Conservation (phyloP, 2,888 invertebrate genomes). For the Siphonodentalium dalli region DNA sequence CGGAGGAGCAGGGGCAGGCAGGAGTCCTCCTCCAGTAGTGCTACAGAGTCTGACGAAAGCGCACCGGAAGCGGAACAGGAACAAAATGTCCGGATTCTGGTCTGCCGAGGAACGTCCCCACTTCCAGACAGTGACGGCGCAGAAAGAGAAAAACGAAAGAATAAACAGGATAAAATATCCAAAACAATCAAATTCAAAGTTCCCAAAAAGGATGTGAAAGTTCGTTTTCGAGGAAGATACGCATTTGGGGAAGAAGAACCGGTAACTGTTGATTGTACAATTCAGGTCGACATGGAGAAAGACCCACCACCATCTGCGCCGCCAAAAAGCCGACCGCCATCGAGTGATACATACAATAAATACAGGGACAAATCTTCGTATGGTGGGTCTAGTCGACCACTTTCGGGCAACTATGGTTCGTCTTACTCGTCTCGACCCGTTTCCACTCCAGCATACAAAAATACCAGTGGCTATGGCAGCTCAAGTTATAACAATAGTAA, state of each 20-base stretch:
- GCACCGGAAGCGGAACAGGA: conserved; percentile 54
- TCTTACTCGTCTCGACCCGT: conserved; percentile 10
- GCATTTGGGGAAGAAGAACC: conserved; percentile 27
- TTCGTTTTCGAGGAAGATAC: conserved; percentile 17
- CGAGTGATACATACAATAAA: conserved; percentile 43
- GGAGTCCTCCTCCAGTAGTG: background rate
- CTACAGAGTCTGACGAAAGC: conserved; percentile 47
- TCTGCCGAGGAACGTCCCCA: conserved; percentile 58
- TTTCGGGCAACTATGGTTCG: conserved; percentile 1
- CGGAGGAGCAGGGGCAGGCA: background rate
- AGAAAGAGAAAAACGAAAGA: conserved; percentile 32
- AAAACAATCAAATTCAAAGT: conserved; percentile 47
- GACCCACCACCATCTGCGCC: conserved; percentile 30
- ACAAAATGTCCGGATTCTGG: conserved; percentile 44
- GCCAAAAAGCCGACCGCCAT: conserved; percentile 13
- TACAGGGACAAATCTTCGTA: conserved; percentile 42
- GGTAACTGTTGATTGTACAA: conserved; percentile 43
- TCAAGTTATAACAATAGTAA: too few species aligned
- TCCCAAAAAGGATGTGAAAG: too few species aligned
- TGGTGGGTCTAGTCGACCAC: conserved; percentile 10
- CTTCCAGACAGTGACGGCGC: conserved; percentile 43
- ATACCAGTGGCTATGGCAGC: too few species aligned
- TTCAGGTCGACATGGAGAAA: conserved; percentile 46
- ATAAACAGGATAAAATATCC: conserved; percentile 32
- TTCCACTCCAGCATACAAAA: too few species aligned